These are phyloP conservation scores for Etheostoma spectabile DNA, from an alignment of 2,113 vertebrate genomes.

Conservation along the genomic window DNA sequence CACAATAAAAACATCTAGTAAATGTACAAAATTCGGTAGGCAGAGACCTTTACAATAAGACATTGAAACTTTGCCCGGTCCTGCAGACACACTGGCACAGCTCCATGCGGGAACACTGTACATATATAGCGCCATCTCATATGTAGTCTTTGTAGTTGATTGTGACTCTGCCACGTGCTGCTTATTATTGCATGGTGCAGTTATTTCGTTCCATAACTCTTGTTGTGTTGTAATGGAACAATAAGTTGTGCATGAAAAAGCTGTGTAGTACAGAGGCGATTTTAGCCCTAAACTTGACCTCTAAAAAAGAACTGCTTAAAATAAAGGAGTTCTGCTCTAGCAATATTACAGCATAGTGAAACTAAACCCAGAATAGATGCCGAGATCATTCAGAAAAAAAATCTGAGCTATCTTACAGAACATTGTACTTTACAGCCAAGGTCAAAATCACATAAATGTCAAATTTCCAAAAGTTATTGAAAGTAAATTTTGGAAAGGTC, in stretches of 20 bases:
- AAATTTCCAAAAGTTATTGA: too few species aligned
- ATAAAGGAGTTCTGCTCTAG: too few species aligned
- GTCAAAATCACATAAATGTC: too few species aligned
- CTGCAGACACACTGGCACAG: not conserved
- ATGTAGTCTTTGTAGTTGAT: conserved; percentile 18
- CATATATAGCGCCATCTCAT: conserved; percentile 5
- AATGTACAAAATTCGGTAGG: not conserved
- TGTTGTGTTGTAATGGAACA: conserved; percentile 19
- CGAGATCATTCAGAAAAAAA: too few species aligned
- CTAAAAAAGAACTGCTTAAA: too few species aligned
- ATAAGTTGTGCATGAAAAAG: conserved; percentile 47
- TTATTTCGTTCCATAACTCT: conserved; percentile 51
- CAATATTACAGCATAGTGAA: too few species aligned
- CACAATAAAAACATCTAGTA: not conserved
- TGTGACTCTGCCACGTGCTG: conserved; percentile 58
- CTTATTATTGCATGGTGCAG: conserved; percentile 60
- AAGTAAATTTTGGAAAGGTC: too few species aligned
- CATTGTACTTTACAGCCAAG: too few species aligned
- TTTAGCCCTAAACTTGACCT: too few species aligned
- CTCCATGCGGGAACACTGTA: conserved; percentile 1
- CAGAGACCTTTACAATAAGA: not conserved
- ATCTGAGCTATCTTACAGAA: too few species aligned
- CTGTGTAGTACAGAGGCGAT: too few species aligned
- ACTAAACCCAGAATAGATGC: too few species aligned
- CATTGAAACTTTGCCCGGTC: not conserved